Evolutionary conservation across 2,113 vertebrate species (phyloP), one percentile per base, ranked within the genome.

Genomic region (Aldabrachelys gigantea): DNA sequence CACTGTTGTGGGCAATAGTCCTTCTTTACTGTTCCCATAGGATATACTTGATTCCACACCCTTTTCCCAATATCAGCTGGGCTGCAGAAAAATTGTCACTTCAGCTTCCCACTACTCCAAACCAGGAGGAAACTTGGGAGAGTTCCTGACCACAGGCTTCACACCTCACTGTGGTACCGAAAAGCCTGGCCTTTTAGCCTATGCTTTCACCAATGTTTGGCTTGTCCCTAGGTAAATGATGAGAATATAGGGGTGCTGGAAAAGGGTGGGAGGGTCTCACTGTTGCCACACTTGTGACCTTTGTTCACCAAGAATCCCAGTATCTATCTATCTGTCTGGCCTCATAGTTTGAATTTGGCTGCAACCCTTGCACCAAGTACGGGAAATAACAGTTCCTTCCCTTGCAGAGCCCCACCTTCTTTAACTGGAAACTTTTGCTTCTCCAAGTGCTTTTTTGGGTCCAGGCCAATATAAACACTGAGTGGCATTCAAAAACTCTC

Each of bases 361-460:
- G 10, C 81, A 83, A 24, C 17, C 35, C 41, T 8, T 76, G 47
- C 81, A 82, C 44, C 79, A 44, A 1, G 0, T 82, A 41, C 69
- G 94, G 93, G 97, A 97, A 97, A 88, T 69, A 93, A 3, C 72
- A 91, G 75, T 87, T 93, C 86, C 89, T 97, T 94, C 91, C 95
- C 91, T 91, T 62, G 78, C 35, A 4, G 59, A 86, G 90, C 79
- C 59, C 65, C 1, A 8, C 85, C 82, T 80, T 56, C 69, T 50
- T 2, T 2, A 0, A 0, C 14, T 3, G 27, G 85, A 94, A 95
- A 69, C 35, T 50, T 49, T 31, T 10, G 87, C 47, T 75, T 80
- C 50, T 89, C 82, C 6, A 24, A 53, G 95, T 84, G 65, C 69
- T 88, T 84, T 4, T 24, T 84, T 83, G 88, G 86, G 13, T 35